phyloP scores from a whole-genome alignment of 2,888 invertebrate genomes.

The Auanema sp. region DNA sequence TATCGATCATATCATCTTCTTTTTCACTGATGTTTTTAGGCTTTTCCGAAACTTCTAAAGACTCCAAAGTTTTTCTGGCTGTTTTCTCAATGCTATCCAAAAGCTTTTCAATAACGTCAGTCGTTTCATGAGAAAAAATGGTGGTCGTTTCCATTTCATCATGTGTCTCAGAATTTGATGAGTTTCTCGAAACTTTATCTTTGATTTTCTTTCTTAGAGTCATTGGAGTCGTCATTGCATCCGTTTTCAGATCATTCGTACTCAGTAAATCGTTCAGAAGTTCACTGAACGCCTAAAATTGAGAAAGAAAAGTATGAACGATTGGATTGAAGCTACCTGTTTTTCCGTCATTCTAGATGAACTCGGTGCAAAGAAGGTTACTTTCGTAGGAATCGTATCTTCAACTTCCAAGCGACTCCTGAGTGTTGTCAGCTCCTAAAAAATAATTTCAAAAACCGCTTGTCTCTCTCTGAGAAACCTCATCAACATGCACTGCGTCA shows the following conservation, averaged over 20 bases:
- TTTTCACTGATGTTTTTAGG: neutral
- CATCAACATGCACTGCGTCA: constrained; percentile 24
- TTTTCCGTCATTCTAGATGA: no score
- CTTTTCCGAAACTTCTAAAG: neutral
- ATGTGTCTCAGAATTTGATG: neutral
- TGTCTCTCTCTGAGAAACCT: constrained; percentile 26
- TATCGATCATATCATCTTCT: constrained; percentile 2
- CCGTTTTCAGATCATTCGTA: constrained; percentile 9
- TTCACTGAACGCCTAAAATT: constrained; percentile 28
- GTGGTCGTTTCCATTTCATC: neutral
- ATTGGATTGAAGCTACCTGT: no score
- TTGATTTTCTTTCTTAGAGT: no score
- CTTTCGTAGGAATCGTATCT: neutral
- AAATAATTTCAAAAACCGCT: constrained; percentile 14
- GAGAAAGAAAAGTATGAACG: no score
- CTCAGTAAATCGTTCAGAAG: constrained; percentile 26
- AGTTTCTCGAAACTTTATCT: neutral
- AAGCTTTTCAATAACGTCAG: no score
- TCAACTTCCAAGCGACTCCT: neutral
- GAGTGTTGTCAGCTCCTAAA: neutral
- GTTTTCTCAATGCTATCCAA: no score
- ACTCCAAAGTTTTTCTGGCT: no score
- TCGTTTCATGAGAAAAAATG: no score
- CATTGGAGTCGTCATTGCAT: neutral
- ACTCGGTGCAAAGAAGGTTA: neutral